Evolutionary conservation across 2,888 invertebrate genomes (phyloP), one percentile per base, ranked within the genome.

Genomic region (Lottia scabra): DNA sequence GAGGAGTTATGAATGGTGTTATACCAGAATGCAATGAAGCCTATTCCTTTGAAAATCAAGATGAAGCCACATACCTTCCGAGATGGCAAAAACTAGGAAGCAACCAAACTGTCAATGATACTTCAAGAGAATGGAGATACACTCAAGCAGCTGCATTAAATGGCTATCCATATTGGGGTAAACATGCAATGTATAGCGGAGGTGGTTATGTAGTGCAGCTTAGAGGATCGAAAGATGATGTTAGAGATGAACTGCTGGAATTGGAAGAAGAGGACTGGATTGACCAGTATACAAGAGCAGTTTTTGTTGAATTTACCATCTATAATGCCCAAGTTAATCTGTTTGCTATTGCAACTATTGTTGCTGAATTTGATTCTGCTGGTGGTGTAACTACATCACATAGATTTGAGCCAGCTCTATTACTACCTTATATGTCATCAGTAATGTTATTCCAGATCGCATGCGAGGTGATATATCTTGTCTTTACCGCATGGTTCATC

Each of bases 221-320:
- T n/a, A 80, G 83, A 16, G 87, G 87, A 10, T 81, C 80, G n/a
- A 83, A 83, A 16, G 74, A 78, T 0, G 77, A 79, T 3, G 75
- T 91, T 3, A 69, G 77, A n/a, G 73, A 80, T 2, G 84, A 84
- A 38, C 83, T 91, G 62, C 71, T 77, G 12, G 75, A 80, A 26
- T 83, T 91, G 30, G 84, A 89, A 75, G 71, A 81, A 8, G 83
- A 89, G 56, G 79, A 83, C 15, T 91, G 91, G 91, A 87, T 91
- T 27, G 91, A 92, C 76, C 79, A 84, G 72, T 84, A 89, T 76
- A 91, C 92, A 1, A 75, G 92, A 65, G 91, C 91, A 4, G 86
- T 92, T 6, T 89, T 91, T 75, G 85, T 91, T n/a, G 91, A 92
- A 76, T 91, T 92, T 79, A 90, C 91, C 0, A 88, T 89, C 45